Conservation (phyloP, 2,113 vertebrate species). For the Holacanthus passer region DNA sequence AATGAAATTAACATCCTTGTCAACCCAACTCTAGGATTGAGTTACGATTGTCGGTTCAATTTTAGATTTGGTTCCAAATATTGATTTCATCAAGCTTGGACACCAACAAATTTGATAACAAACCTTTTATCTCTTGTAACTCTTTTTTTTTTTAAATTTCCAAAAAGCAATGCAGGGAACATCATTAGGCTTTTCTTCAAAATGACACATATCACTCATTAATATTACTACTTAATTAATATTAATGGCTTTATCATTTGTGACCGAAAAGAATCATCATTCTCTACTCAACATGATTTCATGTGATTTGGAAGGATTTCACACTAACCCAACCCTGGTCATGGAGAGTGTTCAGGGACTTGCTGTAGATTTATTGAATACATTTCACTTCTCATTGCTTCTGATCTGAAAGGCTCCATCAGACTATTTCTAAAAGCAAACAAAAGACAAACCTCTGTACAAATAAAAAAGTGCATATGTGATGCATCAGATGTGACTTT, state of each 20-base stretch:
- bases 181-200: too few relatives aligned
- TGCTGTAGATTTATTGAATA: background rate
- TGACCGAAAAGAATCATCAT: background rate
- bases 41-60: background rate
- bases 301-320: background rate
- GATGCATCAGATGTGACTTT: background rate
- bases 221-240: background rate
- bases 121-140: background rate
- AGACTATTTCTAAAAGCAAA: too few relatives aligned
- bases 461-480: background rate
- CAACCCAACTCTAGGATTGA: background rate
- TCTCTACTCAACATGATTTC: background rate
- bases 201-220: too few relatives aligned
- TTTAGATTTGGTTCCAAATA: background rate
- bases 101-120: background rate
- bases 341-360: background rate
- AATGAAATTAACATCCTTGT: background rate
- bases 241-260: too few relatives aligned
- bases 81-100: background rate
- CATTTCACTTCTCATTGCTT: too few relatives aligned
- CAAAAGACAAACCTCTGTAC: background rate
- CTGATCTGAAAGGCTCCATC: background rate
- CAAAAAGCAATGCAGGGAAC: background rate
- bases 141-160: background rate
- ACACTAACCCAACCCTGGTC: background rate